Evolutionary conservation across 2,113 vertebrate genomes (phyloP), one percentile per base, ranked within the genome.

Genomic region (Chrysochloris asiatica): DNA sequence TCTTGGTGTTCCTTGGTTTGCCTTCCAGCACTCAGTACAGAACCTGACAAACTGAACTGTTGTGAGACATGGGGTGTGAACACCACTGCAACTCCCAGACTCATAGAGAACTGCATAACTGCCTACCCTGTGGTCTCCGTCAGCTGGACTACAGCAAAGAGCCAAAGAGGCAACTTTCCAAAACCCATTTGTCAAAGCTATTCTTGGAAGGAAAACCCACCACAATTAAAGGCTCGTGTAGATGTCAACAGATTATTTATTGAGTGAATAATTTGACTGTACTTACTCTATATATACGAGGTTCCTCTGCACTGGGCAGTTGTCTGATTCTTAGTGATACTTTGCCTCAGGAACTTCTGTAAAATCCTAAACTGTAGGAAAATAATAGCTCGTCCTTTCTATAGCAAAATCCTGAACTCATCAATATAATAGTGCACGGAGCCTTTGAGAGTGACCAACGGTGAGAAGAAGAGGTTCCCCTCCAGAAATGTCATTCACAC

Each of bases 281-380:
- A 30, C 24, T 78, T 78, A 61, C 67, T 5, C 6, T 50, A 54
- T 21, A n/a, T n/a, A n/a, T n/a, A n/a, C n/a, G n/a, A n/a, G n/a
- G n/a, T n/a, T n/a, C n/a, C n/a, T 36, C 41, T 52, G 1, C 38
- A 88, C 47, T 14, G 41, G 21, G 28, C 73, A 13, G n/a, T n/a
- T 71, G 10, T 3, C 26, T 54, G 16, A 43, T 78, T 30, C 38
- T 77, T 83, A 45, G 16, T 36, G 43, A 71, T 77, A 30, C 71
- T 41, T 47, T 79, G 33, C 63, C 38, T 92, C 65, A 65, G 41
- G 14, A 16, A 75, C 73, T 80, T 73, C 36, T 80, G 26, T 11
- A 80, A 88, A 94, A 85, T 80, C 17, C 54, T 56, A n/a, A 91
- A 88, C 73, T 79, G 4, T 33, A 61, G 22, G 11, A 82, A 45